Conservation (phyloP, 2,113 vertebrate species). For the Deroptyus accipitrinus region DNA sequence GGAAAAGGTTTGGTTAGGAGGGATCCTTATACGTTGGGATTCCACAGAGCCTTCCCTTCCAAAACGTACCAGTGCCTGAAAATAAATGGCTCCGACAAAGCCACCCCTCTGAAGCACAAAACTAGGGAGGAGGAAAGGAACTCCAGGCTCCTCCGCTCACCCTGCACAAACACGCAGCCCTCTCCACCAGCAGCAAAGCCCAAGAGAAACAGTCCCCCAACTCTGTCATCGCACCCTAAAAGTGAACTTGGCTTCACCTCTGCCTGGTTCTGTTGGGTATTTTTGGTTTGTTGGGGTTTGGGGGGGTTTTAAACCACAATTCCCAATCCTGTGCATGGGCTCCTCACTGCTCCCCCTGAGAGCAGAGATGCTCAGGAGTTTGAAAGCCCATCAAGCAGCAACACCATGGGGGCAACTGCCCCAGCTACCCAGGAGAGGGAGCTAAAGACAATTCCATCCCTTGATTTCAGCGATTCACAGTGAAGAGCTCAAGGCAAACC, state of each 20-base stretch:
- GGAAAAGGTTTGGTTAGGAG: background rate
- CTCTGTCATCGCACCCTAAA: background rate
- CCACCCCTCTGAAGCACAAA: background rate
- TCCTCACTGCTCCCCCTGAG: background rate
- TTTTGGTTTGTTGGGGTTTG: background rate
- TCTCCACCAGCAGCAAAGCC: background rate
- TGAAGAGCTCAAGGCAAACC: background rate
- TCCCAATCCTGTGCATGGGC: background rate
- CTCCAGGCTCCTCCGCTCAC: background rate
- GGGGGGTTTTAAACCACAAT: background rate
- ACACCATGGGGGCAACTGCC: background rate
- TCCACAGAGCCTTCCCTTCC: background rate
- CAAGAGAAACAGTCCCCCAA: background rate
- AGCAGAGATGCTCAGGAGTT: background rate
- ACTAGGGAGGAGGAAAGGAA: background rate
- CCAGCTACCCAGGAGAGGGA: background rate
- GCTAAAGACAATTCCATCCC: background rate
- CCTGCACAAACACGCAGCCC: background rate
- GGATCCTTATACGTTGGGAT: background rate
- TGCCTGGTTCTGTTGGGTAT: background rate
- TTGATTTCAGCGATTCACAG: rapidly evolving
- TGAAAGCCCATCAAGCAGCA: background rate
- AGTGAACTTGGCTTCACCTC: background rate
- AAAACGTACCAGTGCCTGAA: background rate
- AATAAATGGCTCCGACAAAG: background rate